phyloP scores from a whole-genome alignment of 2,888 invertebrate species.

The Cataglyphis rosenhaueri region DNA sequence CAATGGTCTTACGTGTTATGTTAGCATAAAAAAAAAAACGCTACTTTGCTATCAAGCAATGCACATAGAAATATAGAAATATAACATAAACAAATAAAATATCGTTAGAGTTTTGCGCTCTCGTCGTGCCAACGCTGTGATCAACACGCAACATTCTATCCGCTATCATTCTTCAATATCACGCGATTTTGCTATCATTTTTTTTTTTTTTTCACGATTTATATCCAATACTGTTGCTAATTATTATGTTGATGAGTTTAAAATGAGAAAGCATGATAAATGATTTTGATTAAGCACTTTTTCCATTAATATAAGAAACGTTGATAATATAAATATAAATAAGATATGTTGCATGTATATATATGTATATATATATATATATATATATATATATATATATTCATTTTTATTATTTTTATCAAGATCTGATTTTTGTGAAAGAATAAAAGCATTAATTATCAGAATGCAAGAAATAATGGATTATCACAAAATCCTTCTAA shows the following conservation, averaged over 20 bases:
- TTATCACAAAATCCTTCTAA: not conserved
- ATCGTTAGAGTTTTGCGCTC: not conserved
- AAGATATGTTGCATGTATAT: not conserved
- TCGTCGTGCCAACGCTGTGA: not conserved
- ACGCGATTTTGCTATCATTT: not conserved
- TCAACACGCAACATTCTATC: not conserved
- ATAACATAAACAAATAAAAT: not conserved
- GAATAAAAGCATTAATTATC: not conserved
- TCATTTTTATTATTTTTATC: not conserved
- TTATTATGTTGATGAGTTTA: not conserved
- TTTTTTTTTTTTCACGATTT: not conserved
- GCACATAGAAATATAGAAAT: not conserved
- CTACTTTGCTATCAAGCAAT: not conserved
- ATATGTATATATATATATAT: not conserved
- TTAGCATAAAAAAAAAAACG: not conserved
- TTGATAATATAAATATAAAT: not conserved
- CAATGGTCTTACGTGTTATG: not conserved
- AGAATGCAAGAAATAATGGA: not conserved
- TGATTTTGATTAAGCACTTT: not conserved
- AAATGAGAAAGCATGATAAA: not conserved
- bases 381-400: not conserved
- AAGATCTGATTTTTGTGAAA: not conserved
- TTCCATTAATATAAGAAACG: not conserved
- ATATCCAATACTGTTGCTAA: not conserved
- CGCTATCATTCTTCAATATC: not conserved